These are phyloP conservation scores for Marasmarcha lunaedactyla DNA, from an alignment of 2,888 invertebrate genomes.

Conservation along the genomic window DNA sequence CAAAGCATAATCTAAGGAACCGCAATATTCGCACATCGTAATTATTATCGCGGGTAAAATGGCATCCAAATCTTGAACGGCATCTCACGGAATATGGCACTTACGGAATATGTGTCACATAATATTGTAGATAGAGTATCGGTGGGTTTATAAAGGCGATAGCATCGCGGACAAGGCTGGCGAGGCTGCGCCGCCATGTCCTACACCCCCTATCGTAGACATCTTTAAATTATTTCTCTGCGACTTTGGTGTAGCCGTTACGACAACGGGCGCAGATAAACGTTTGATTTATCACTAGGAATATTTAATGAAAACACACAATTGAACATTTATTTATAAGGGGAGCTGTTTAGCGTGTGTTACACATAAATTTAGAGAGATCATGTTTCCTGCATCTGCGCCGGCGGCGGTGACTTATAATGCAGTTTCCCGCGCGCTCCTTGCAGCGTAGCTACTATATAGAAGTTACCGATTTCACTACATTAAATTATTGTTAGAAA, in stretches of 20 bases:
- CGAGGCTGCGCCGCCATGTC: constrained; percentile 23
- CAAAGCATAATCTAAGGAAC: constrained; percentile 69
- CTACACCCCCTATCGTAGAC: constrained; percentile 40
- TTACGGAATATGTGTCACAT: not conserved
- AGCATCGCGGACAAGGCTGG: constrained; percentile 9
- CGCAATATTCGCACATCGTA: constrained; percentile 70
- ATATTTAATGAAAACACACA: constrained; percentile 64
- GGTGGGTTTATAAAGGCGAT: constrained; percentile 15
- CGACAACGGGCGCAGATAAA: constrained; percentile 51
- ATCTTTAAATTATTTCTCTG: constrained; percentile 54
- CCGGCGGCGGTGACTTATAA: constrained; percentile 30
- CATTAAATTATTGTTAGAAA: too few relatives aligned
- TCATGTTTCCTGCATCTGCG: constrained; percentile 44
- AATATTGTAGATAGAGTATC: constrained; percentile 10
- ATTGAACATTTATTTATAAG: constrained; percentile 65
- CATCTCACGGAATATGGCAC: constrained; percentile 33
- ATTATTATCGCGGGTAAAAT: constrained; percentile 66
- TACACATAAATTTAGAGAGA: constrained; percentile 58
- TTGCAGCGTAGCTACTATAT: too few relatives aligned
- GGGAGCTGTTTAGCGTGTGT: constrained; percentile 41
- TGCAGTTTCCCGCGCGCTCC: constrained; percentile 12
- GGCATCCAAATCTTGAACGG: constrained; percentile 53
- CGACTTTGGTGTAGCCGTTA: constrained; percentile 49
- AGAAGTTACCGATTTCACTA: too few relatives aligned
- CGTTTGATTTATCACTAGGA: constrained; percentile 61